Conservation (phyloP, 2,113 vertebrate species). For the Hassar affinis region DNA sequence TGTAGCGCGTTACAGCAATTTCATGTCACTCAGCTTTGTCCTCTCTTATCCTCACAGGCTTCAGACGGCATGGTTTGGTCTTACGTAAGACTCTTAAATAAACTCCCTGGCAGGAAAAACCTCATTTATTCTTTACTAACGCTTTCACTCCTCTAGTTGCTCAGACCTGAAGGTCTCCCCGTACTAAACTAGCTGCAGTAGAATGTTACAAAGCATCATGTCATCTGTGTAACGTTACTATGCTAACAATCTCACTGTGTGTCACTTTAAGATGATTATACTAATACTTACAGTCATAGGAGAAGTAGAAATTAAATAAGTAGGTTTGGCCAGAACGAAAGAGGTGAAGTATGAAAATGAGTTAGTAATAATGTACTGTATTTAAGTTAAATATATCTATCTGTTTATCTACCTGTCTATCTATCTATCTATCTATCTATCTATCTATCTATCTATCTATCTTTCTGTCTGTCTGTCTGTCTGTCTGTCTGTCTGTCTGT, state of each 20-base stretch:
- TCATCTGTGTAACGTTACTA: background rate
- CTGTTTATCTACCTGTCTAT: background rate
- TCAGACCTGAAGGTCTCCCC: background rate
- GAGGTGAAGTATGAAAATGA: background rate
- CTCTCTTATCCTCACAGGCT: constrained; percentile 67
- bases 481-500: too few species aligned
- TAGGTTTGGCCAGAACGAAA: background rate
- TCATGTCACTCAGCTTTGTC: constrained; percentile 6
- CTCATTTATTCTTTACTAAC: constrained; percentile 1
- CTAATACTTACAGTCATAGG: background rate
- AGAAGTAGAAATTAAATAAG: background rate
- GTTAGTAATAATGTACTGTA: background rate
- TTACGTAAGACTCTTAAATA: constrained; percentile 74
- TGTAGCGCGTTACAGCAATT: too few species aligned
- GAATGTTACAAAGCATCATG: background rate
- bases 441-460: background rate
- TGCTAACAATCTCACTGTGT: background rate
- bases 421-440: too few species aligned
- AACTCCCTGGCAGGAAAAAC: background rate
- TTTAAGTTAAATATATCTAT: too few species aligned
- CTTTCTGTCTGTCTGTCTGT: too few species aligned
- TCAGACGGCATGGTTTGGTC: constrained; percentile 76
- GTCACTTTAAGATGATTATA: background rate
- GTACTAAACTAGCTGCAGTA: background rate
- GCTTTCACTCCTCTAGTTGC: background rate